A percentile compares a stretch with the other conserved stretches of the same genome.
Evolutionary conservation across 2,888 invertebrate species (phyloP).

Genomic region (Carterocephalus palaemon): DNA sequence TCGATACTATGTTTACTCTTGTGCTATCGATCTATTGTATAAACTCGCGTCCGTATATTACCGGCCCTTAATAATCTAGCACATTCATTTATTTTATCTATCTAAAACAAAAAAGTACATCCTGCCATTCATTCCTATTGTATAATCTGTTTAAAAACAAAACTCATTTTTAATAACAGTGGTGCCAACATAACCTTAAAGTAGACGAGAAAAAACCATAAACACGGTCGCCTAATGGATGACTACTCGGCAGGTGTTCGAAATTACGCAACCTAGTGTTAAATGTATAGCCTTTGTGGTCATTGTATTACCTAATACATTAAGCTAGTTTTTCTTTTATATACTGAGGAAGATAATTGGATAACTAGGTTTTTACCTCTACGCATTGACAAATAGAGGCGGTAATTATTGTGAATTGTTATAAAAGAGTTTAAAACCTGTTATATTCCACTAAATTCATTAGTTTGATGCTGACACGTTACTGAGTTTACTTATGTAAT

Average conservation of each 20-base stretch:
- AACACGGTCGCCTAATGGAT: constrained; percentile 33
- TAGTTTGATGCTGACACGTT: no score
- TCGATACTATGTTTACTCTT: no score
- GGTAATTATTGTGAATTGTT: no score
- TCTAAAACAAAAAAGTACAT: constrained; percentile 2
- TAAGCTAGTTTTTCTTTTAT: neutral
- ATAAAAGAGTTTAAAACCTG: no score
- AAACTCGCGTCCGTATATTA: no score
- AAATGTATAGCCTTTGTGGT: constrained; percentile 12
- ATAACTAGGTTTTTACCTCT: no score
- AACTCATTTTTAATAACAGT: constrained; percentile 21
- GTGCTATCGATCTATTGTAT: no score
- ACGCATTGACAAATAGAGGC: no score
- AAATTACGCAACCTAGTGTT: constrained; percentile 26
- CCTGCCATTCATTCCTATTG: constrained; percentile 2
- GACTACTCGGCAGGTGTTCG: constrained; percentile 36
- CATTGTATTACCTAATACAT: constrained; percentile 17
- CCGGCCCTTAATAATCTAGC: no score
- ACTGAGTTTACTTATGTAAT: no score
- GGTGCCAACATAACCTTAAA: constrained; percentile 26
- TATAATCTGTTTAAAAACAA: constrained; percentile 21
- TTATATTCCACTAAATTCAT: no score
- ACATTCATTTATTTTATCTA: no score
- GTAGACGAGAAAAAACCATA: constrained; percentile 33
- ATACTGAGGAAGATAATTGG: neutral